phyloP scores from a whole-genome alignment of 2,888 invertebrate species.

The Caenorhabditis doughertyi region DNA sequence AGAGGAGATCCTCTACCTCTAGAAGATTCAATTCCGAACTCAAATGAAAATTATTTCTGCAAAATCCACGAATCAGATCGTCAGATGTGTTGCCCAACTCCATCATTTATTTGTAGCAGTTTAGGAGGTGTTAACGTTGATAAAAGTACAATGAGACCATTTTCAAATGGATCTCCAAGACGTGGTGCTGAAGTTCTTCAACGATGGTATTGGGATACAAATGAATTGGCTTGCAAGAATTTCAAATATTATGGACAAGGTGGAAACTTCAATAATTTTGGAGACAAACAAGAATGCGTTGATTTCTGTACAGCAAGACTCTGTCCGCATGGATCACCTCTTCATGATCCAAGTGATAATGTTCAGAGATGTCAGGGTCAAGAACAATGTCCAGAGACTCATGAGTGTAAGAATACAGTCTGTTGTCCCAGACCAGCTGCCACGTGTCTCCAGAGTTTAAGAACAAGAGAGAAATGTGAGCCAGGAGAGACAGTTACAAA shows the following conservation, averaged over 20 bases:
- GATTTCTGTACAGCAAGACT: constrained; percentile 70
- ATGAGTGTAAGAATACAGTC: constrained; percentile 71
- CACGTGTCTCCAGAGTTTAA: constrained; percentile 36
- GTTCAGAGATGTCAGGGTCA: constrained; percentile 66
- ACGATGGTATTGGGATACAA: constrained; percentile 74
- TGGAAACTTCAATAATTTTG: constrained; percentile 81
- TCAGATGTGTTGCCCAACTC: constrained; percentile 54
- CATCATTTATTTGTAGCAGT: constrained; percentile 55
- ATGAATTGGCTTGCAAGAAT: constrained; percentile 66
- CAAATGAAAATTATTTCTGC: constrained; percentile 31
- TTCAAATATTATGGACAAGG: constrained; percentile 79
- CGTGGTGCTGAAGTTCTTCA: constrained; percentile 31
- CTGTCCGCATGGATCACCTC: constrained; percentile 64
- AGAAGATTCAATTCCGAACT: neutral
- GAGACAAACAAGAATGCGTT: constrained; percentile 70
- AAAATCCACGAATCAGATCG: constrained; percentile 42
- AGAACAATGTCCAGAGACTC: constrained; percentile 75
- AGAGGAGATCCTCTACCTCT: constrained; percentile 32
- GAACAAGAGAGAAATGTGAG: constrained; percentile 24
- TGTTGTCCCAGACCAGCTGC: constrained; percentile 75
- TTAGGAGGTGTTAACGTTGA: constrained; percentile 50
- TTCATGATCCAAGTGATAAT: constrained; percentile 63
- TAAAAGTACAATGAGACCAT: constrained; percentile 56
- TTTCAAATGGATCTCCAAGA: constrained; percentile 69
- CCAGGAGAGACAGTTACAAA: constrained; percentile 33